Evolutionary conservation across 2,113 vertebrate species (phyloP).

Genomic region (Corapipo altera): DNA sequence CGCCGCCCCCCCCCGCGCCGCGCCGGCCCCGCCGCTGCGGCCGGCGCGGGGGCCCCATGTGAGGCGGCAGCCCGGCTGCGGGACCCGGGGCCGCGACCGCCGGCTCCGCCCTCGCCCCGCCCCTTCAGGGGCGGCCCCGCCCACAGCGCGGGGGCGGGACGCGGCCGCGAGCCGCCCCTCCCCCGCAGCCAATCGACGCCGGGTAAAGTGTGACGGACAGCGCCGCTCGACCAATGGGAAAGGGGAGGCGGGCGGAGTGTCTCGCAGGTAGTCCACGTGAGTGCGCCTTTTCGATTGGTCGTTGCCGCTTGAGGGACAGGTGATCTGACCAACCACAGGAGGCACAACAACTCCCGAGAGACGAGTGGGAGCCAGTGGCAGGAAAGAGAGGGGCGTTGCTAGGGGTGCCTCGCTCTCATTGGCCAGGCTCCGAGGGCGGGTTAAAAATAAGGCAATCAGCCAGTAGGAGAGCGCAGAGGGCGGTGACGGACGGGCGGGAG

Average conservation of each 20-base stretch:
- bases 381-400: not conserved
- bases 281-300: not conserved
- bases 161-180: not conserved
- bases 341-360: rapidly evolving
- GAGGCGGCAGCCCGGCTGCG: not conserved
- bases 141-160: not conserved
- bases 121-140: not conserved
- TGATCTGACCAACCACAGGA: rapidly evolving
- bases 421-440: not conserved
- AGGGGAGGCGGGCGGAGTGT: rapidly evolving
- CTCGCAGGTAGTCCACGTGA: not conserved
- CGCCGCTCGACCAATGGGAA: rapidly evolving
- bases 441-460: not conserved
- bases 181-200: rapidly evolving
- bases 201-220: rapidly evolving
- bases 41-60: slow-evolving; percentile 41
- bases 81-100: not conserved
- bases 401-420: slow-evolving; percentile 17
- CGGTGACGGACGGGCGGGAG: rapidly evolving
- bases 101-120: not conserved
- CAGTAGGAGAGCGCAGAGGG: rapidly evolving
- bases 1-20: too few species aligned
- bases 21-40: not conserved
- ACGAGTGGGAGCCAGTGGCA: not conserved
- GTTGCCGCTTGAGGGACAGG: not conserved